phyloP scores from a whole-genome alignment of 2,113 vertebrate species.

The Hippocampus mohnikei region DNA sequence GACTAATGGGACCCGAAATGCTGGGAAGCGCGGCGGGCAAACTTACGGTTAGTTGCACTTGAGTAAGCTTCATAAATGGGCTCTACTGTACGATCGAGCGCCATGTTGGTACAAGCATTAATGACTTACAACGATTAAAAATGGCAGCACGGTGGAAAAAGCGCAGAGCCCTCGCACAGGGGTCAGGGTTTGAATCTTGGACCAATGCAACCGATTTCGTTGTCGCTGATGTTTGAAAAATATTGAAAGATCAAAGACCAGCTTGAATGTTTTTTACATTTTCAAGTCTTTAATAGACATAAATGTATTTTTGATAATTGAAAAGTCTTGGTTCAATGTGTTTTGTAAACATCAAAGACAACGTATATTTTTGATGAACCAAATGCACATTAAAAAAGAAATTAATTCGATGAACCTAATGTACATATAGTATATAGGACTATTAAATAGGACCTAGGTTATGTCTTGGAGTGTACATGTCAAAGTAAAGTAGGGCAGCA shows the following conservation, averaged over 20 bases:
- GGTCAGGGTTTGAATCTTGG: background rate
- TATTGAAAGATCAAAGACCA: background rate
- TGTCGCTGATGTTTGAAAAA: background rate
- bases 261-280: too few relatives aligned
- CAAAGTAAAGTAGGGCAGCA: too few relatives aligned
- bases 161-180: background rate
- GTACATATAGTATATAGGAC: too few relatives aligned
- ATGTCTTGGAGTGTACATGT: too few relatives aligned
- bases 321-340: too few relatives aligned
- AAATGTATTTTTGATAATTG: too few relatives aligned
- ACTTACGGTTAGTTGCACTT: slow-evolving; percentile 20
- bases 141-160: background rate
- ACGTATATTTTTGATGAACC: too few relatives aligned
- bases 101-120: background rate
- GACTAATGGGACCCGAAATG: slow-evolving; percentile 13
- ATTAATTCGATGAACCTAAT: too few relatives aligned
- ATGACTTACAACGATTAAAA: background rate
- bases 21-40: slow-evolving; percentile 16
- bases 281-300: too few relatives aligned
- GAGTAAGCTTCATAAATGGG: background rate
- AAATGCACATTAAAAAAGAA: too few relatives aligned
- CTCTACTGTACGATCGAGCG: background rate
- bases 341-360: too few relatives aligned
- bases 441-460: too few relatives aligned
- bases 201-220: background rate